phyloP scores from a whole-genome alignment of 2,113 vertebrate species.

The Madoqua kirkii region DNA sequence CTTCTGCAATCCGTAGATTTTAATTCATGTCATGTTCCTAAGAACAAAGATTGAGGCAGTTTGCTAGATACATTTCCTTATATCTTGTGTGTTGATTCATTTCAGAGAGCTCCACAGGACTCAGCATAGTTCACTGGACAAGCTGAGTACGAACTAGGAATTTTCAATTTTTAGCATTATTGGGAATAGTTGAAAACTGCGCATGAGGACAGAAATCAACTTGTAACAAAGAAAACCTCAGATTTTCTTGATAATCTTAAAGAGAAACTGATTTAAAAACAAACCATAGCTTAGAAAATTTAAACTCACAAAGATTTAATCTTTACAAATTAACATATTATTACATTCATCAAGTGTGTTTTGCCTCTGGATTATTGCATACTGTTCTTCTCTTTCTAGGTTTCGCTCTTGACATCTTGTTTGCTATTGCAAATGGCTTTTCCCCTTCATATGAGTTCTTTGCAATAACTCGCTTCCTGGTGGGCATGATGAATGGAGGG shows the following conservation, averaged over 20 bases:
- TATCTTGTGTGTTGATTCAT: not conserved
- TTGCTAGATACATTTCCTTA: not conserved
- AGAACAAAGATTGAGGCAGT: not conserved
- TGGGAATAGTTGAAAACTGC: not conserved
- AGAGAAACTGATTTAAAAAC: not conserved
- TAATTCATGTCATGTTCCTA: not conserved
- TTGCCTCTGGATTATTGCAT: slow-evolving; percentile 27
- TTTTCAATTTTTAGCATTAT: not conserved
- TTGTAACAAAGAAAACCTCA: not conserved
- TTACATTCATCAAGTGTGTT: not conserved
- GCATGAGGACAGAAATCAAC: not conserved
- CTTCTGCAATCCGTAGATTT: not conserved
- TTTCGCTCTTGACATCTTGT: slow-evolving; percentile 84
- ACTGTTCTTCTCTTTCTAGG: slow-evolving; percentile 74
- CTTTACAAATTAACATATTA: not conserved
- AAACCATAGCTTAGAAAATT: not conserved
- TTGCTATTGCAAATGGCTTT: slow-evolving; percentile 84
- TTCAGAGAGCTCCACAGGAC: not conserved
- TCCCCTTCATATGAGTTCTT: slow-evolving; percentile 84
- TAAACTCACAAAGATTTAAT: not conserved
- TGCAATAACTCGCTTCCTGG: slow-evolving; percentile 82
- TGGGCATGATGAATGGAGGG: slow-evolving; percentile 87
- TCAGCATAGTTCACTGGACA: not conserved
- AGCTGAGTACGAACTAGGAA: not conserved
- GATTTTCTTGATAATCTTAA: not conserved